Conservation (phyloP, 2,888 invertebrate species). For the Crematogaster levior region DNA sequence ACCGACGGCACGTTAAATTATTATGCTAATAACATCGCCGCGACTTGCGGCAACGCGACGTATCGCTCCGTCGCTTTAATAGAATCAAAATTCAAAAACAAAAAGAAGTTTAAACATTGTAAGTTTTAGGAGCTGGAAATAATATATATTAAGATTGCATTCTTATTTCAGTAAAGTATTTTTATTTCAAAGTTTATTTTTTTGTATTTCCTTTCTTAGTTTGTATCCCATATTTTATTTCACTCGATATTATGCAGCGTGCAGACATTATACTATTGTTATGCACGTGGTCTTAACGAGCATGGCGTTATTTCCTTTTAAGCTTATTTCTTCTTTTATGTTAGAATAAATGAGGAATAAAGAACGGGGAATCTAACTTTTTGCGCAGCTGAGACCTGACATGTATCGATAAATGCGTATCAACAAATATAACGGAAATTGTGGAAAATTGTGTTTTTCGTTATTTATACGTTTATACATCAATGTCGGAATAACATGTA, state of each 20-base stretch:
- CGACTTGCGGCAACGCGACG: conserved; percentile 40
- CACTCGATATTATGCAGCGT: background rate
- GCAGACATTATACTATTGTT: background rate
- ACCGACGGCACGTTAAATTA: conserved; percentile 56
- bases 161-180: background rate
- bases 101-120: conserved; percentile 13
- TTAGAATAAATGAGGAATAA: background rate
- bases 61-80: conserved; percentile 42
- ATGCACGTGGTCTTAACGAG: conserved; percentile 10
- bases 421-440: conserved; percentile 13
- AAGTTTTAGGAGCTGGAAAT: conserved; percentile 6
- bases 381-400: background rate
- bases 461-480: conserved; percentile 33
- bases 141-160: conserved; percentile 2
- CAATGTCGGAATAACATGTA: conserved; percentile 48
- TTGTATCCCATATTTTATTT: background rate
- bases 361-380: background rate
- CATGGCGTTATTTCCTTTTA: background rate
- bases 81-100: conserved; percentile 44
- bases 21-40: conserved; percentile 52
- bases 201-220: background rate
- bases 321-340: background rate
- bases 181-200: background rate
- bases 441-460: conserved; percentile 21
- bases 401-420: background rate